phyloP scores from a whole-genome alignment of 2,888 invertebrate species.

The Caenorhabditis sinica region DNA sequence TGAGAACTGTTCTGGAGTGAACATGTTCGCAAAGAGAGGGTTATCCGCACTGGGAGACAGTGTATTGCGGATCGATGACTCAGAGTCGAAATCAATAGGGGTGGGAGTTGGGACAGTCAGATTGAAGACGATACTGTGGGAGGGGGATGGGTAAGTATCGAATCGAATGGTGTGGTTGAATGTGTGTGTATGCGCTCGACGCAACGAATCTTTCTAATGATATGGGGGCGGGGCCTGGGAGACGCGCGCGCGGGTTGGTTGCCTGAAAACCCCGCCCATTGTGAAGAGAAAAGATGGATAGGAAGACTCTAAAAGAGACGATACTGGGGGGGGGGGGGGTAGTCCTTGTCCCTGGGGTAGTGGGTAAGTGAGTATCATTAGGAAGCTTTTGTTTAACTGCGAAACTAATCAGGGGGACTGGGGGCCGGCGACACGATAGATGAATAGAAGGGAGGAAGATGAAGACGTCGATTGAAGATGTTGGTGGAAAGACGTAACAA shows the following conservation, averaged over 20 bases:
- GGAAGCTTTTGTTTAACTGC: conserved; percentile 62
- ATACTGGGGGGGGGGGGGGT: conserved; percentile 30
- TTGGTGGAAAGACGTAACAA: background rate
- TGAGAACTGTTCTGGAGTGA: conserved; percentile 71
- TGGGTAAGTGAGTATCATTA: conserved; percentile 61
- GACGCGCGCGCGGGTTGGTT: conserved; percentile 37
- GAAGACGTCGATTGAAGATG: conserved; percentile 23
- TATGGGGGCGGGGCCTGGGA: conserved; percentile 55
- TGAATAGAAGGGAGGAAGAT: background rate
- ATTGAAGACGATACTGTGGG: background rate
- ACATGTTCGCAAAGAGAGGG: conserved; percentile 49
- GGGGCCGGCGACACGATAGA: conserved; percentile 13
- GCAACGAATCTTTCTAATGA: conserved; percentile 65
- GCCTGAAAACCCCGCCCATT: conserved; percentile 43
- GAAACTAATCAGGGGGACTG: conserved; percentile 55
- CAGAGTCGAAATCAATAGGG: conserved; percentile 14
- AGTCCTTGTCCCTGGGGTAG: conserved; percentile 44
- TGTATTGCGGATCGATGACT: background rate
- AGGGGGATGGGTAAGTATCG: conserved; percentile 29
- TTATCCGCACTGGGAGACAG: conserved; percentile 13
- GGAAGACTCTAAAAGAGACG: conserved; percentile 54
- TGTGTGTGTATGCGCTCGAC: conserved; percentile 54
- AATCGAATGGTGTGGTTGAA: conserved; percentile 57
- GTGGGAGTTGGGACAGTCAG: conserved; percentile 1
- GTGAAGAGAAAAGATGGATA: conserved; percentile 30